Evolutionary conservation across 2,888 invertebrate species (phyloP), one percentile per base, ranked within the genome.

Genomic region (Eutolmus rufibarbis): DNA sequence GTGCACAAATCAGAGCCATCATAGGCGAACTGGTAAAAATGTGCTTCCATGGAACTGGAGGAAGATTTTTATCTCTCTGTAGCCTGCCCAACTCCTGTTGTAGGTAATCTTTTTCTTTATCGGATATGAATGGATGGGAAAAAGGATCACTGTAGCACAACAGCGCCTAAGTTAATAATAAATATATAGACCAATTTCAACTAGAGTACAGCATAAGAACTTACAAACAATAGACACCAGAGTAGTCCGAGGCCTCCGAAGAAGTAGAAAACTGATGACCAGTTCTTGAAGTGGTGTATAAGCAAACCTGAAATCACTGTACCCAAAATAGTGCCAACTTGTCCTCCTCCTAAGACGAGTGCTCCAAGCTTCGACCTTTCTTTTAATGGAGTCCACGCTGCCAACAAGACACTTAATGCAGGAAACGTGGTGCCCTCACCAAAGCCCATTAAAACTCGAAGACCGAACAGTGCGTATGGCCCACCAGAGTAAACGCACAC

Each of bases 361-460:
- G 97, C 95, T 0, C 97, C 96, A 91, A 97, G 94, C 88, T 95
- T 94, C 9, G 96, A 96, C 89, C 97, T 93, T 90, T 97, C 97
- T 1, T 95, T 94, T 0, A 96, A 93, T 0, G 97, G 97, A 0
- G 96, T 96, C 97, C 97, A 97, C 90, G 96, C 94, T 0, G 97
- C 96, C 7, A 97, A 92, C 91, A 97, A 93, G 0, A 96, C 95
- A 91, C 96, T 97, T 89, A 98, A 93, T 0, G 98, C 97, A 1
- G 96, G 97, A 91, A 96, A 97, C 0, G 97, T 97, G 4, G 96
- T 96, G 37, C 97, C 97, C 94, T 97, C 97, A 88, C 97, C 97
- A 2, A 97, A 93, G 57, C 97, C 97, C 94, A 97, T 97, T 4
- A 97, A 90, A 0, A 97, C 94, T 88, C 97, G 94, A 14, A 97